Evolutionary conservation across 2,797 vertebrate species (phyloP).

Genomic region (Pipistrellus pipistrellus): DNA sequence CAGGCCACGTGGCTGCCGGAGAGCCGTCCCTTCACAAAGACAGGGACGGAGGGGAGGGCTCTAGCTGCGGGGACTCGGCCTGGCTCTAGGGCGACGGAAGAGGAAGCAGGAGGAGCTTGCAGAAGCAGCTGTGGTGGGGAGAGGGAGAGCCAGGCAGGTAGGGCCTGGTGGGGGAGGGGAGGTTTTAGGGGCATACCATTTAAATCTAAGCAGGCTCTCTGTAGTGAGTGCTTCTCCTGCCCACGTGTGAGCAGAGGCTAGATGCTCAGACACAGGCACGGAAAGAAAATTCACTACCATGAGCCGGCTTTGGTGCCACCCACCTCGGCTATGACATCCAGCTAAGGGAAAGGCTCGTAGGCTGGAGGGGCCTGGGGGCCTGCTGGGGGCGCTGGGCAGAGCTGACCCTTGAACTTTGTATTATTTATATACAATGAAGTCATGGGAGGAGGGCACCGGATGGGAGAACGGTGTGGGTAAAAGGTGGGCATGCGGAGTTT

Average conservation of each 20-base stretch:
- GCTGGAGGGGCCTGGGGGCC: neutral
- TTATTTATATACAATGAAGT: conserved; percentile 3
- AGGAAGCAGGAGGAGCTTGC: conserved; percentile 39
- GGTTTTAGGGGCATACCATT: neutral
- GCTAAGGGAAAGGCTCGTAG: neutral
- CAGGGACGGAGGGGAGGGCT: conserved; percentile 63
- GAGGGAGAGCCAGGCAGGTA: neutral
- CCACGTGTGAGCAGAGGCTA: conserved; percentile 1
- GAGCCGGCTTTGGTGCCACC: neutral
- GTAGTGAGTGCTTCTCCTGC: neutral
- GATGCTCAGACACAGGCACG: neutral
- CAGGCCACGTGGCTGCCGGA: conserved; percentile 75
- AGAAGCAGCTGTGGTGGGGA: neutral
- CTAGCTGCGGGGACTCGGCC: neutral
- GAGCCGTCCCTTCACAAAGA: conserved; percentile 66
- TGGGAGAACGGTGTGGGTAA: neutral
- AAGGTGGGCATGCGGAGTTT: neutral
- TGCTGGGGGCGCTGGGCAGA: conserved; percentile 4
- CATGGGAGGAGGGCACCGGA: neutral
- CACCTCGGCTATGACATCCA: neutral
- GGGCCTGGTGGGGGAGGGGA: neutral
- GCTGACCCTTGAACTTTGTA: conserved; percentile 14
- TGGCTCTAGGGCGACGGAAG: conserved; percentile 50
- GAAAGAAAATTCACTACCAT: neutral
- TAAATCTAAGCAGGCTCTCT: neutral